phyloP scores from a whole-genome alignment of 2,113 vertebrate genomes.

The Passer domesticus region DNA sequence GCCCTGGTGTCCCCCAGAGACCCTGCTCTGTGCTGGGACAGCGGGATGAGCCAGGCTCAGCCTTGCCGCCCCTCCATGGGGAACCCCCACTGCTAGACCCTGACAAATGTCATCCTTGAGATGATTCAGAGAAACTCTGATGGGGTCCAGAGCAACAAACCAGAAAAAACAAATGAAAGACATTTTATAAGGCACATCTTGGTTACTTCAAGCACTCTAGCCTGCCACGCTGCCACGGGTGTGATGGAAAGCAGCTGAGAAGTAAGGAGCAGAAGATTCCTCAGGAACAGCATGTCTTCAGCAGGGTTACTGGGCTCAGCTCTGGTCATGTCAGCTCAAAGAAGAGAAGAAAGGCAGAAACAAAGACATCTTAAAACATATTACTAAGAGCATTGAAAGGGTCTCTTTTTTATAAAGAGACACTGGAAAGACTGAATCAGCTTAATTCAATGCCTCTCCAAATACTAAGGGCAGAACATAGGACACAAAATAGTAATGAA shows the following conservation, averaged over 20 bases:
- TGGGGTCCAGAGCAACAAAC: not conserved
- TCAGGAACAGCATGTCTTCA: not conserved
- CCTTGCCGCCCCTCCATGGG: accelerated
- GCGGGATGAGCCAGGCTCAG: too few relatives aligned
- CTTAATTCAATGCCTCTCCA: not conserved
- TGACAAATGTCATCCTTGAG: not conserved
- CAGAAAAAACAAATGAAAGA: not conserved
- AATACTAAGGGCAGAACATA: not conserved
- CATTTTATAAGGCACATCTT: not conserved
- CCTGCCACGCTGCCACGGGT: accelerated
- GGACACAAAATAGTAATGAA: not conserved
- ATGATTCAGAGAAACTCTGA: not conserved
- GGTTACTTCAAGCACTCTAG: not conserved
- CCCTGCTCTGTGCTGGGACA: not conserved
- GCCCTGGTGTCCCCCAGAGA: accelerated
- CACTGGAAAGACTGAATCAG: not conserved
- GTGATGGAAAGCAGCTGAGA: not conserved
- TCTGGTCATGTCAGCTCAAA: not conserved
- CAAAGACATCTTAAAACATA: not conserved
- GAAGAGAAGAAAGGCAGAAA: not conserved
- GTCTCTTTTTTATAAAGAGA: not conserved
- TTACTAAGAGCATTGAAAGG: not conserved
- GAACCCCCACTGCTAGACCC: accelerated
- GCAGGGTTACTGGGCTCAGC: not conserved
- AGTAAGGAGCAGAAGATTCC: not conserved